A percentile compares a stretch with the other conserved stretches of the same genome.
Evolutionary conservation across 2,888 invertebrate species (phyloP).

Genomic region (Lasioglossum oenotherae): DNA sequence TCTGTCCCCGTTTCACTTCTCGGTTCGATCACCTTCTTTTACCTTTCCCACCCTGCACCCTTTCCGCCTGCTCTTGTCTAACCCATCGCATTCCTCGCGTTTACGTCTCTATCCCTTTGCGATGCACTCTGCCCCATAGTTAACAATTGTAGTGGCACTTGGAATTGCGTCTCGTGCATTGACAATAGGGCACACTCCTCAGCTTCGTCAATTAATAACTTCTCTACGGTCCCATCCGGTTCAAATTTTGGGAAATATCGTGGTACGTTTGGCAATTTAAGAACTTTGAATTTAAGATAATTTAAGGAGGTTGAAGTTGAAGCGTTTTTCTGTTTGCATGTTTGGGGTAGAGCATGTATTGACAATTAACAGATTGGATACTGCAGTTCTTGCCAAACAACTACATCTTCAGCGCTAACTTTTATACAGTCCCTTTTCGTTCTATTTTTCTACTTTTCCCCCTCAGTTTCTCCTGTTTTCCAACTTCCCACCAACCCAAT

Average conservation of each 20-base stretch:
- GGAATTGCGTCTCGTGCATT: background rate
- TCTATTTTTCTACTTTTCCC: conserved; percentile 30
- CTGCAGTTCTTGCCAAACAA: background rate
- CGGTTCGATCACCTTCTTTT: conserved; percentile 10
- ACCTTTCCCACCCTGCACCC: background rate
- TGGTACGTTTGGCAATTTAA: background rate
- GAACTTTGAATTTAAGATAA: too few species aligned
- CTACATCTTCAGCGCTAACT: background rate
- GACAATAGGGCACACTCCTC: background rate
- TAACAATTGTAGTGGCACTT: background rate
- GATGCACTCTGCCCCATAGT: too few species aligned
- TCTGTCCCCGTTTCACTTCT: conserved; percentile 25
- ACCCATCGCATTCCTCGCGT: background rate
- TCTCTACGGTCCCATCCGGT: background rate
- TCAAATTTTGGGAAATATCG: background rate
- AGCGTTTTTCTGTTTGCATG: background rate
- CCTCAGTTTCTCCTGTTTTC: conserved; percentile 27
- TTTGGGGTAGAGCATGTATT: background rate
- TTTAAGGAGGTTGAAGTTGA: background rate
- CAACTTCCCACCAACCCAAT: conserved; percentile 24
- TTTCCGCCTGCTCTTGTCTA: background rate
- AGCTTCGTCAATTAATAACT: background rate
- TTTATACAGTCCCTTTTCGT: conserved; percentile 5
- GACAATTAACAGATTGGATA: background rate
- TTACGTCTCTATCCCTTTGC: too few species aligned